Evolutionary conservation across 2,113 vertebrate species (phyloP).

Genomic region (Heterochromis multidens): DNA sequence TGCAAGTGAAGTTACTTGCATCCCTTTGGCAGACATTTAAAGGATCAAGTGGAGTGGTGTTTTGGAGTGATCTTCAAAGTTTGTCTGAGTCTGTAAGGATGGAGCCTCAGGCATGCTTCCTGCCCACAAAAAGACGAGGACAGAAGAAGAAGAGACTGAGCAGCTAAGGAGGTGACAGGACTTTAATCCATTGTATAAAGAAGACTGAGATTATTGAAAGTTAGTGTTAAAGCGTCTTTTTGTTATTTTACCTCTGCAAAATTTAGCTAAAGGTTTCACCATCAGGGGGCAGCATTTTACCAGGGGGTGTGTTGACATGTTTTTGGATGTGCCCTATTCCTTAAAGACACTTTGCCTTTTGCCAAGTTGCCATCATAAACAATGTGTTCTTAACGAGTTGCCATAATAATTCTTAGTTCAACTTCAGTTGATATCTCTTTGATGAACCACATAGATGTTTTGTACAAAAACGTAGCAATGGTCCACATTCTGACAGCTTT

Average conservation of each 20-base stretch:
- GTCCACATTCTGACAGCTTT: not conserved
- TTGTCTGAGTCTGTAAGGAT: not conserved
- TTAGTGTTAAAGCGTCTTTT: not conserved
- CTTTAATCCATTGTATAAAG: not conserved
- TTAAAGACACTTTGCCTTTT: not conserved
- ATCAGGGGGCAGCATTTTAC: not conserved
- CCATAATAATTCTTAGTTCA: not conserved
- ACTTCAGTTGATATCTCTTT: not conserved
- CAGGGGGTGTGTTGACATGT: not conserved
- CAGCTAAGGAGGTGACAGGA: not conserved
- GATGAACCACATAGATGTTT: not conserved
- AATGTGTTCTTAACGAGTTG: not conserved
- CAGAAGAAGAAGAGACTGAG: not conserved
- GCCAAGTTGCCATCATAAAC: not conserved
- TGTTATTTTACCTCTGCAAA: not conserved
- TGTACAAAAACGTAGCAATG: not conserved
- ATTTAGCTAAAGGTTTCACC: not conserved
- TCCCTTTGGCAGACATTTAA: not conserved
- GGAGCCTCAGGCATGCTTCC: not conserved
- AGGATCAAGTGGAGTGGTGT: not conserved
- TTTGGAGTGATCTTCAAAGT: slow-evolving; percentile 3
- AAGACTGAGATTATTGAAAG: not conserved
- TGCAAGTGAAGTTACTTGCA: not conserved
- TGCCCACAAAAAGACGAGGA: not conserved
- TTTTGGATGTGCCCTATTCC: not conserved